Evolutionary conservation across 2,797 vertebrate genomes (phyloP), one percentile per base, ranked within the genome.

Genomic region (Sarcophilus harrisii): DNA sequence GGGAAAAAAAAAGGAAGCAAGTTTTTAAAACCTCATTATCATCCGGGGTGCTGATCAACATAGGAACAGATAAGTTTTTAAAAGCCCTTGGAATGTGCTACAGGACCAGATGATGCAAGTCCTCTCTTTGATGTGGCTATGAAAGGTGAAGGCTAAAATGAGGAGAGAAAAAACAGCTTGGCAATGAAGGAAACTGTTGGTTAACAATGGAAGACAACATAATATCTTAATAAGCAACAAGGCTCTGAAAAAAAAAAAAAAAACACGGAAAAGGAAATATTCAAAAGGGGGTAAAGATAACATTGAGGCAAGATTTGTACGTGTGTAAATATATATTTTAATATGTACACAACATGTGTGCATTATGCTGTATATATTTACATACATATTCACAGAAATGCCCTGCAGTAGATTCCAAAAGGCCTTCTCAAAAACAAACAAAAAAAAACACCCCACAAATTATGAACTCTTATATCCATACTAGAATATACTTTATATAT

Each of bases 321-420:
- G 97, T 95, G 97, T 94, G 95, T 96, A 98, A 98, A 98, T 98
- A 98, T 98, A 97, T 98, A 98, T 97, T 98, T 95, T 97, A 98
- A 98, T 97, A 97, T 95, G 97, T 98, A 98, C 98, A 98, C 96
- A n/a, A 97, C 92, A 6, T 94, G 97, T 98, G 98, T 98, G 98
- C 97, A 94, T 97, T 98, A 97, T 98, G 98, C 97, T 98, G 97
- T 98, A 98, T 98, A 98, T 98, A 99, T 98, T 98, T 99, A 99
- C 98, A 98, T 97, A 98, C 97, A 98, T 98, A 98, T 98, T 98
- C 98, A 99, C 98, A 98, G 38, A 98, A 98, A 96, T 98, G 99
- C 98, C 98, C 99, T 98, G 98, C 98, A 98, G 98, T 98, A 98
- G 98, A 98, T 98, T 98, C 98, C 95, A 93, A 98, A 98, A 98